A percentile compares a stretch with the other conserved stretches of the same genome.
Evolutionary conservation across 2,888 invertebrate genomes (phyloP).

Genomic region (Cataglyphis albicans): DNA sequence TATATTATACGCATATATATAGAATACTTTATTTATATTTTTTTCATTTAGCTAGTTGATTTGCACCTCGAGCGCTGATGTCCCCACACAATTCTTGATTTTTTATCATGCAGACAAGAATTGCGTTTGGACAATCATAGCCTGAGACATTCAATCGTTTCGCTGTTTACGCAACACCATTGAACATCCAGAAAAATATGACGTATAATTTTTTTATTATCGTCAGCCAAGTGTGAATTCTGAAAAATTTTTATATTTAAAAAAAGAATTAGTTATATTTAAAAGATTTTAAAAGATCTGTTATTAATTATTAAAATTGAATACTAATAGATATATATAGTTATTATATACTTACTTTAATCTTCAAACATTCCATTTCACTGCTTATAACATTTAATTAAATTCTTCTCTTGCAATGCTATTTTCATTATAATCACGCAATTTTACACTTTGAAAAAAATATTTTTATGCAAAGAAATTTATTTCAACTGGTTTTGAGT

Average conservation of each 20-base stretch:
- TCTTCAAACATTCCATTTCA: neutral
- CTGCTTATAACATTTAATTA: neutral
- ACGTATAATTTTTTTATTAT: conserved; percentile 1
- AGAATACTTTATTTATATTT: neutral
- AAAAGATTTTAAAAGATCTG: neutral
- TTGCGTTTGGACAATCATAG: conserved; percentile 86
- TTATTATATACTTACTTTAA: conserved; percentile 16
- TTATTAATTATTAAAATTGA: neutral
- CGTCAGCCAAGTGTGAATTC: neutral
- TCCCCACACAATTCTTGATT: conserved; percentile 86
- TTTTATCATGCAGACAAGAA: conserved; percentile 84
- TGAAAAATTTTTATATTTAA: conserved; percentile 25
- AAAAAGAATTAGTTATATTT: neutral
- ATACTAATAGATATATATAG: neutral
- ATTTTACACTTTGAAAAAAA: neutral
- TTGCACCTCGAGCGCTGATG: conserved; percentile 85
- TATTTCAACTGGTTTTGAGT: neutral
- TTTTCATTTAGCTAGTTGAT: conserved; percentile 53
- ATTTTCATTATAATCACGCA: neutral
- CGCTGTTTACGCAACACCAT: neutral
- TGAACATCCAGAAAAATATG: conserved; percentile 18
- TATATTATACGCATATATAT: neutral
- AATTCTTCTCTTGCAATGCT: neutral
- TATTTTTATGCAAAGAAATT: neutral
- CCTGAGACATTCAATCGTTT: conserved; percentile 81